Conservation (phyloP, 2,113 vertebrate species). For the Catharus minimus region DNA sequence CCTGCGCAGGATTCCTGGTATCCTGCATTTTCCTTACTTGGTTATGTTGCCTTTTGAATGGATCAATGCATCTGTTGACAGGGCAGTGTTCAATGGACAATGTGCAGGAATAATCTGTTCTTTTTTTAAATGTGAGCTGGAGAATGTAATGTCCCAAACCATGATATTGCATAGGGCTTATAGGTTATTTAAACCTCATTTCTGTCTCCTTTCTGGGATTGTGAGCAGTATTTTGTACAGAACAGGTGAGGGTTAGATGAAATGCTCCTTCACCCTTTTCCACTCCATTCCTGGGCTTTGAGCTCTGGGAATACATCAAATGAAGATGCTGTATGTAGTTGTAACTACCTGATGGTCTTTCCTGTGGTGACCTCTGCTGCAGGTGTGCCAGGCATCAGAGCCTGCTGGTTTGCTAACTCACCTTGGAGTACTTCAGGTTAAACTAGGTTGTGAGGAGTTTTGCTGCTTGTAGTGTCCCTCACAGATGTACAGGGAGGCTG, state of each 20-base stretch:
- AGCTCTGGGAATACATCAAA: background rate
- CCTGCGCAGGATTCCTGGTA: background rate
- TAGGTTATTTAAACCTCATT: background rate
- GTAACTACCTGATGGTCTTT: background rate
- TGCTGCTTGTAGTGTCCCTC: background rate
- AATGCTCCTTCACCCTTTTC: background rate
- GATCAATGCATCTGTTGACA: background rate
- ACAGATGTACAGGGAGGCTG: background rate
- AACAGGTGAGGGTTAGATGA: background rate
- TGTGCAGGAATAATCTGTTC: background rate
- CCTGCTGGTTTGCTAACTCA: background rate
- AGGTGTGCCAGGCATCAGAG: background rate
- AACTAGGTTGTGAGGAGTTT: background rate
- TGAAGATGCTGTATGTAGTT: background rate
- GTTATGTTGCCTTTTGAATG: background rate
- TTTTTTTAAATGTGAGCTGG: background rate
- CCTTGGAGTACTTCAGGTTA: background rate
- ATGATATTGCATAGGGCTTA: background rate
- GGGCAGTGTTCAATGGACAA: accelerated
- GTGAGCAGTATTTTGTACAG: background rate
- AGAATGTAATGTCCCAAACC: background rate
- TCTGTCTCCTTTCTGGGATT: background rate
- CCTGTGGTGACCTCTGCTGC: background rate
- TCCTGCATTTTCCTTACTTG: background rate
- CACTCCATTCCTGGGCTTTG: background rate